Conservation (phyloP, 2,113 vertebrate genomes). For the Hylia prasina region DNA sequence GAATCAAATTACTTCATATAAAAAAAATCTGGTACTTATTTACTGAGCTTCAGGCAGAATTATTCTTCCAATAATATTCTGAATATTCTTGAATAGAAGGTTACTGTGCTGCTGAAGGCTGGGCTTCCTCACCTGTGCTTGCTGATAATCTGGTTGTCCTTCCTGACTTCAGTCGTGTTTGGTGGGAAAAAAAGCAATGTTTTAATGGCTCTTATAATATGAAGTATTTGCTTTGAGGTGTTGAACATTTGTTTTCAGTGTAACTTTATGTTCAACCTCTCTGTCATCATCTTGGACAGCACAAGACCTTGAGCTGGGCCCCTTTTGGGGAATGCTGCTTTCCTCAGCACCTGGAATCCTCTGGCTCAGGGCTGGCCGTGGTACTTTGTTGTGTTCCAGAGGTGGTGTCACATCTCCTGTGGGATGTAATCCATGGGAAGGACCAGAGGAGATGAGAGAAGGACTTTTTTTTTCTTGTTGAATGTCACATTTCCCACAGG, state of each 20-base stretch:
- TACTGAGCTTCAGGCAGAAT: background rate
- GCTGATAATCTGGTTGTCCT: conserved; percentile 42
- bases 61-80: background rate
- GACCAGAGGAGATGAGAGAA: background rate
- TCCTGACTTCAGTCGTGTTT: background rate
- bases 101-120: background rate
- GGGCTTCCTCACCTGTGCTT: background rate
- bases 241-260: background rate
- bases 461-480: background rate
- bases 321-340: background rate
- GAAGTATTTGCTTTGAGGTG: conserved; percentile 51
- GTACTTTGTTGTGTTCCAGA: background rate
- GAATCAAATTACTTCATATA: background rate
- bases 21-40: background rate
- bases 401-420: background rate
- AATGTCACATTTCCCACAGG: background rate
- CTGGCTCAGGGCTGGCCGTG: fast-evolving
- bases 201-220: conserved; percentile 29
- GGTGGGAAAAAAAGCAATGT: background rate
- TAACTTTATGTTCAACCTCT: background rate
- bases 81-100: background rate
- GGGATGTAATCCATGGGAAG: background rate
- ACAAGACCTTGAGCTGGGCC: background rate
- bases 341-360: background rate
- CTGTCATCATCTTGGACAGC: background rate